Evolutionary conservation across 2,888 invertebrate genomes (phyloP).

Genomic region (Lepidonotus clava): DNA sequence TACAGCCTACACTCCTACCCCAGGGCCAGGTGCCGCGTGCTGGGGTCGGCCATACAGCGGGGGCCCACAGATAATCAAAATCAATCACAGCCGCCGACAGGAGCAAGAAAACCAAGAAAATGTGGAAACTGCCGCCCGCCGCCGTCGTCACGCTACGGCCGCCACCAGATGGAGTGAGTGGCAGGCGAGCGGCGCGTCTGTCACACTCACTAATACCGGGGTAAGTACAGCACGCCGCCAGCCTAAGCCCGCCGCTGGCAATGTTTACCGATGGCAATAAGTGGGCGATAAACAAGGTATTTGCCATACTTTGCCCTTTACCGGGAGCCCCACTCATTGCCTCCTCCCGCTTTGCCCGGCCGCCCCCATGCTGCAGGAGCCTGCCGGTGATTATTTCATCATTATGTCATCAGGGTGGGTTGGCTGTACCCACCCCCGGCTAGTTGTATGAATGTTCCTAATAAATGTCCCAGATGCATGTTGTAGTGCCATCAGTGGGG

Average conservation of each 20-base stretch:
- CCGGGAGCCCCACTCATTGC: too few species aligned
- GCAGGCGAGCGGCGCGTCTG: not conserved
- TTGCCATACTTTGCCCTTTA: slow-evolving; percentile 29
- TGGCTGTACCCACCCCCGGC: not conserved
- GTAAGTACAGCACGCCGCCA: slow-evolving; percentile 17
- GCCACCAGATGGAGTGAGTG: not conserved
- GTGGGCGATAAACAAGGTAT: slow-evolving; percentile 38
- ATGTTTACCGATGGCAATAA: slow-evolving; percentile 28
- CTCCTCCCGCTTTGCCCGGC: not conserved
- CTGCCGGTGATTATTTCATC: not conserved
- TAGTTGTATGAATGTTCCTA: not conserved
- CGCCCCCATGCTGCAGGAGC: not conserved
- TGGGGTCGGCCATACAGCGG: too few species aligned
- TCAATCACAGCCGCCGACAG: not conserved
- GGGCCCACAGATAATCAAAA: not conserved
- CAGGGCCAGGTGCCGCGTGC: too few species aligned
- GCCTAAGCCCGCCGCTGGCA: slow-evolving; percentile 10
- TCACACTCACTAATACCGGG: not conserved
- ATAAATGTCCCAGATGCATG: not conserved
- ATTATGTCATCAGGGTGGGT: not conserved
- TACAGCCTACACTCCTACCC: too few species aligned
- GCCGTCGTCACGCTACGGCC: not conserved
- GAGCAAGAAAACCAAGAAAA: not conserved
- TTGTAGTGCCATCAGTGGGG: not conserved
- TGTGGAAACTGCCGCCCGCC: too few species aligned